Conservation (phyloP, 2,113 vertebrate genomes). For the Melanerpes aurifrons region DNA sequence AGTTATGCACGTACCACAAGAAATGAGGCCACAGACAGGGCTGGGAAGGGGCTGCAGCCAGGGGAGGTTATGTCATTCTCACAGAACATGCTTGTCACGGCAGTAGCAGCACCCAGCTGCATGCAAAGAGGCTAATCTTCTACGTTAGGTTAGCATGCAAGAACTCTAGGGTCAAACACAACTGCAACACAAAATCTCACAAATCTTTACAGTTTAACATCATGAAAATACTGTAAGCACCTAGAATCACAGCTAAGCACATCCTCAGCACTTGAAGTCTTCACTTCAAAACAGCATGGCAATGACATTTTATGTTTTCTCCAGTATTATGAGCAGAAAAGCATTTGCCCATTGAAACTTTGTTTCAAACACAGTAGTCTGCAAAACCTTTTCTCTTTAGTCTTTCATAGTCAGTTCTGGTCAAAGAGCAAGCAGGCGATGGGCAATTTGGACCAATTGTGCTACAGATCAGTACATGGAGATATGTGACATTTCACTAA, state of each 20-base stretch:
- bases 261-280: not conserved
- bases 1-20: constrained; percentile 83
- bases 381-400: not conserved
- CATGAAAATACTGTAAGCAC: not conserved
- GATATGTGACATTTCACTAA: not conserved
- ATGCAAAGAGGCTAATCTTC: constrained; percentile 89
- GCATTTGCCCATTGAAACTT: not conserved
- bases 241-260: not conserved
- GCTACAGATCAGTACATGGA: not conserved
- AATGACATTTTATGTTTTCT: not conserved
- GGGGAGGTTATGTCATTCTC: constrained; percentile 67
- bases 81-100: constrained; percentile 75
- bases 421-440: not conserved
- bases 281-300: not conserved
- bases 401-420: not conserved
- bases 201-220: constrained; percentile 60
- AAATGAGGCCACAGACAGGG: constrained; percentile 72
- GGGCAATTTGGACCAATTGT: not conserved
- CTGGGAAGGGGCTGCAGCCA: constrained; percentile 76
- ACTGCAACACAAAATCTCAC: constrained; percentile 84
- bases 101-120: constrained; percentile 75
- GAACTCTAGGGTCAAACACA: constrained; percentile 79
- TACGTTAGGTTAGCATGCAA: constrained; percentile 87
- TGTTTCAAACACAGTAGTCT: not conserved
- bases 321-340: not conserved